Percentiles rank a stretch among this genome's conserved stretches.
phyloP scores from a whole-genome alignment of 2,797 vertebrate species.

The Epinephelus malabaricus region DNA sequence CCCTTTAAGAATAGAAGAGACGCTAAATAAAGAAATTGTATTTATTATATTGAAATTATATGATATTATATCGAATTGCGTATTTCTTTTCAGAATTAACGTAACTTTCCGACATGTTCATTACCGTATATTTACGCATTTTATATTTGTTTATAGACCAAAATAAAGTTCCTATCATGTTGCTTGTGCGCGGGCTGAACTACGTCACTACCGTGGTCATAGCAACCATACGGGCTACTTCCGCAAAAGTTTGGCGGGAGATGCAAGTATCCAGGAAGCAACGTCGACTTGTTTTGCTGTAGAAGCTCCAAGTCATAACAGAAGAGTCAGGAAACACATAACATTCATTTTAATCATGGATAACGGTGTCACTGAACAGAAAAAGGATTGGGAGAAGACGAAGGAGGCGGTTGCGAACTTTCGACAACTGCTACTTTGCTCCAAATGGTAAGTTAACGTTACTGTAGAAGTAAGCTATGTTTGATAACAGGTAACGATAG shows the following conservation, averaged over 20 bases:
- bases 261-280: conserved; percentile 46
- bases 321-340: neutral
- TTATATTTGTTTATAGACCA: too few relatives aligned
- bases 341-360: conserved; percentile 56
- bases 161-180: neutral
- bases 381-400: conserved; percentile 70
- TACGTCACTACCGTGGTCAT: neutral
- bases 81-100: too few relatives aligned
- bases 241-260: conserved; percentile 74
- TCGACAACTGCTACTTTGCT: conserved; percentile 78
- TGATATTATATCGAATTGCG: too few relatives aligned
- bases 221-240: conserved; percentile 27
- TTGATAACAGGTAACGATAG: neutral
- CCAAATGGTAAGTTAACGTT: conserved; percentile 78
- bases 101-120: too few relatives aligned
- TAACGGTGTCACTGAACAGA: neutral
- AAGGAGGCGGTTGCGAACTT: conserved; percentile 78
- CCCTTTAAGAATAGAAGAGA: too few relatives aligned
- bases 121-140: too few relatives aligned
- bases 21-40: too few relatives aligned
- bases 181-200: fast-evolving
- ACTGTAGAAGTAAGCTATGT: neutral
- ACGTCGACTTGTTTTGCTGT: neutral
- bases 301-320: neutral
- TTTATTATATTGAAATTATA: too few relatives aligned